A percentile compares a stretch with the other conserved stretches of the same genome.
These are phyloP conservation scores for Xiphorhynchus erythropygius DNA, from an alignment of 2,797 vertebrate species.

Conservation along the genomic window DNA sequence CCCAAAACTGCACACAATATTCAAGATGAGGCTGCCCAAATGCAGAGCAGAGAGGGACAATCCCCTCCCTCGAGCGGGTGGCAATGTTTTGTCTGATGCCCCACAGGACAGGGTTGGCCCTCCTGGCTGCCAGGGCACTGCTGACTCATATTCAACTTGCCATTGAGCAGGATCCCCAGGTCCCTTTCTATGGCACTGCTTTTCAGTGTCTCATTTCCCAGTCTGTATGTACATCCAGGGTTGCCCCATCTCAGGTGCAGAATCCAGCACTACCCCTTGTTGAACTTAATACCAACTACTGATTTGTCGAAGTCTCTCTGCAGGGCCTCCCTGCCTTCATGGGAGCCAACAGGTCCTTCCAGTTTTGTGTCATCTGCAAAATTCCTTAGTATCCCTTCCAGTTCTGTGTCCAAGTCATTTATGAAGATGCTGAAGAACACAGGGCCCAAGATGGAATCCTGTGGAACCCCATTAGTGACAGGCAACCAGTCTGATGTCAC, in stretches of 20 bases:
- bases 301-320: background rate
- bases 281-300: background rate
- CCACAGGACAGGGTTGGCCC: accelerated
- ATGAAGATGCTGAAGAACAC: background rate
- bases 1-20: no score
- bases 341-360: background rate
- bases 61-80: background rate
- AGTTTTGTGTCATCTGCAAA: background rate
- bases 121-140: background rate
- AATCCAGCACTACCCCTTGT: background rate
- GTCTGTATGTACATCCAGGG: background rate
- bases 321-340: background rate
- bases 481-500: background rate
- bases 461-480: background rate
- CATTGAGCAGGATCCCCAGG: background rate
- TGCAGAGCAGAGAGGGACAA: background rate
- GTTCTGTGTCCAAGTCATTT: background rate
- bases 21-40: background rate
- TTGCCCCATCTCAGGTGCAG: background rate
- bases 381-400: background rate
- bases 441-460: background rate
- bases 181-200: background rate
- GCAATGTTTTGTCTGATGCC: background rate
- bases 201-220: no score
- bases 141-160: background rate